Base-by-base conservation (phyloP, 2,888 invertebrate genomes). In the Blastobasis lacticolella region DNA sequence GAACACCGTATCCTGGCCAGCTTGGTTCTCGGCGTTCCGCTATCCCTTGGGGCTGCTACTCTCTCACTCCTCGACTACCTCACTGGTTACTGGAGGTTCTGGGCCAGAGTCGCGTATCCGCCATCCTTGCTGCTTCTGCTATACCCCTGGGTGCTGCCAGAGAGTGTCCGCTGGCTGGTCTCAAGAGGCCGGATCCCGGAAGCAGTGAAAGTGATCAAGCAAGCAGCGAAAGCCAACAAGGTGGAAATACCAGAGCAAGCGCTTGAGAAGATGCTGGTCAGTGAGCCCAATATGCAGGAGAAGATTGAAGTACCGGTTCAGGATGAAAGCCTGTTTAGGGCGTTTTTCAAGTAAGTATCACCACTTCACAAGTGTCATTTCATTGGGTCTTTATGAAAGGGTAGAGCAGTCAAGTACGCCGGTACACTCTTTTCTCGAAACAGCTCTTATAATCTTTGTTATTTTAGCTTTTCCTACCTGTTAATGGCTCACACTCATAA, bases 111-210 rank as follows among this genome's bases (percentile, higher is more conserved):
- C 36, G 87, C 93, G 7, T 95, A 95, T 67, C 88, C 90, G 0
- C 95, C 95, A 0, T 91, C 92, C 0, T 73, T 94, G 46, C 71
- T 94, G 0, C 89, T 94, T 41, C 73, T 95, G 44, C 76, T 90
- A 10, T 93, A 94, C 67, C 90, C 92, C 41, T 93, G 93, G 91
- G 63, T 93, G 44, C 78, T 93, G 48, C 94, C 94, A 0, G 94
- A 94, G 81, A 94, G 94, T 48, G 89, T 93, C 41, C 89, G 95
- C 59, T 95, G 95, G 95, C 87, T 95, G 41, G 73, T 94, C 9
- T 91, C 92, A 5, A 91, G 92, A 57, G 91, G 92, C 4, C 88
- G 91, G 52, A 76, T 89, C 48, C 78, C 90, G 1, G 90, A 92
- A 54, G 94, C 94, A 0, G 90, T 91, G 52, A 71, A 69, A 4